A percentile compares a stretch with the other conserved stretches of the same genome.
phyloP scores from a whole-genome alignment of 2,113 vertebrate genomes.

The Limanda limanda region DNA sequence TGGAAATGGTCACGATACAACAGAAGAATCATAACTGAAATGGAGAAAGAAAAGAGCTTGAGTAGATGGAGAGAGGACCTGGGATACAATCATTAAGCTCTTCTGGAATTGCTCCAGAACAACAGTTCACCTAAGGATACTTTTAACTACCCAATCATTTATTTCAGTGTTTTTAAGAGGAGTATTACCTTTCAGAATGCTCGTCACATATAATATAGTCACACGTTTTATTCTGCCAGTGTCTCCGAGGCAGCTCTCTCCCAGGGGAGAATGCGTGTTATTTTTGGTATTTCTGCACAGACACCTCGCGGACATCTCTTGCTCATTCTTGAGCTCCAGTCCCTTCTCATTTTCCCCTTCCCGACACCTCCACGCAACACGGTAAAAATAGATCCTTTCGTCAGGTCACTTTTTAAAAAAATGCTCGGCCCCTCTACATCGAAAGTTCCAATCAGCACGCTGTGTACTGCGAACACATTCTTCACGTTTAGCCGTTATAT shows the following conservation, averaged over 20 bases:
- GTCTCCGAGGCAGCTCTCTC: constrained; percentile 21
- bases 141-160: neutral
- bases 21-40: neutral
- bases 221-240: neutral
- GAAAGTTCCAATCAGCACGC: constrained; percentile 24
- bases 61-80: neutral
- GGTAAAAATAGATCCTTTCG: constrained; percentile 58
- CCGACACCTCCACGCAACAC: constrained; percentile 29
- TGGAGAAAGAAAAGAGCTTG: neutral
- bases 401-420: constrained; percentile 51
- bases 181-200: constrained; percentile 17
- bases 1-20: constrained; percentile 20
- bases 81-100: neutral
- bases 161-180: constrained; percentile 1
- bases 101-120: neutral
- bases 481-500: constrained; percentile 12
- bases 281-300: constrained; percentile 63
- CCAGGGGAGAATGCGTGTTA: constrained; percentile 58
- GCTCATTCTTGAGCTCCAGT: constrained; percentile 51
- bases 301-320: constrained; percentile 47
- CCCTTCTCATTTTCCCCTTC: constrained; percentile 32
- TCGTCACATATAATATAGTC: constrained; percentile 15
- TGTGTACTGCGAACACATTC: constrained; percentile 42
- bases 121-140: constrained; percentile 1
- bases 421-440: constrained; percentile 19